Evolutionary conservation across 2,888 invertebrate genomes (phyloP), one percentile per base, ranked within the genome.

Genomic region (Lingula anatina): DNA sequence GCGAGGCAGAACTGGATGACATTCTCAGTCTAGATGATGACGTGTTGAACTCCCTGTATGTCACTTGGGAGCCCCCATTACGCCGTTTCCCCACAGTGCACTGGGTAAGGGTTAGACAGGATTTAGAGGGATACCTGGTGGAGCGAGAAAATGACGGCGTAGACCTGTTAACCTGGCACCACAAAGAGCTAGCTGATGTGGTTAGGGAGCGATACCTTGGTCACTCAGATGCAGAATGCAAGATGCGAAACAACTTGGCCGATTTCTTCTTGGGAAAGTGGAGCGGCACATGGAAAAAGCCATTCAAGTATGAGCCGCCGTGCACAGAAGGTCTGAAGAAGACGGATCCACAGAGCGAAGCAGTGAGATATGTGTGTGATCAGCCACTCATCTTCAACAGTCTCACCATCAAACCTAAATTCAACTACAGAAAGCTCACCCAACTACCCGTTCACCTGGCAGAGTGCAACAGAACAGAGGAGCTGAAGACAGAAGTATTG

Each of bases 401-500:
- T 21, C 18, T 27, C 12, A 31, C 9, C 31, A 12, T 31, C 9
- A 31, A 15, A 12, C 50, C 54, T 36, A 45, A 55, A 7, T 71
- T 60, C 60, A 73, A 74, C 51, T 56, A 57, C 23, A 47, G 73
- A 15, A 74, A 72, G 52, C 53, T 74, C 56, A 60, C 59, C 26
- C 68, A 71, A 47, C 56, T 74, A 38, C 71, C 73, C 1, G 66
- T 58, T 47, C 62, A 68, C 46, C 55, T 73, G 36, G 44, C 59
- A 12, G 47, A 58, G 24, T 60, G 64, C 44, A 35, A 54, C 4
- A 59, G 68, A 18, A 90, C 90, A 71, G 86, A 88, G 46, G 94
- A 95, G 75, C 80, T 97, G 18, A 92, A 91, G 70, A 86, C 87
- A 26, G 85, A 92, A 68, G 94, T 96, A 0, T 81, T 97, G 0